Evolutionary conservation across 2,888 invertebrate genomes (phyloP).

Genomic region (Heliconius ethilla): DNA sequence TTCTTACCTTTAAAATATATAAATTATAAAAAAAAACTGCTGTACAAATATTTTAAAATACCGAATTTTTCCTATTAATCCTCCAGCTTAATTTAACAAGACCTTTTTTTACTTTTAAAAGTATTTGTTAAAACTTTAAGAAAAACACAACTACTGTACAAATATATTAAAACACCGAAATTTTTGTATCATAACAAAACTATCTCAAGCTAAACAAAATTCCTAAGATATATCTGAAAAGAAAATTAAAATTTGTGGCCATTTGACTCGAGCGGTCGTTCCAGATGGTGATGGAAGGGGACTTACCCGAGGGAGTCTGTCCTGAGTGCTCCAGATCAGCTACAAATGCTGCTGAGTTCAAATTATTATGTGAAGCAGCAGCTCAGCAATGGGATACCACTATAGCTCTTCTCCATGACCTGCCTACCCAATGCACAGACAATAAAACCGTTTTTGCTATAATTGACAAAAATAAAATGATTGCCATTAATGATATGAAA

Average conservation of each 20-base stretch:
- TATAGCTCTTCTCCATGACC: constrained; percentile 53
- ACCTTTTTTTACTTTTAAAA: not conserved
- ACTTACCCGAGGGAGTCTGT: constrained; percentile 68
- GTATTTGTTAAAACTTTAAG: not conserved
- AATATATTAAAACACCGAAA: not conserved
- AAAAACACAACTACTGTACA: not conserved
- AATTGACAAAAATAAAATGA: constrained; percentile 54
- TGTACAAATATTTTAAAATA: too few relatives aligned
- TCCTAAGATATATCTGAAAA: not conserved
- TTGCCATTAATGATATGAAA: constrained; percentile 48
- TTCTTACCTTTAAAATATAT: not conserved
- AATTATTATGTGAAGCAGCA: constrained; percentile 58
- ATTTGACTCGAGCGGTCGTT: constrained; percentile 70
- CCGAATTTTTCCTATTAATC: too few relatives aligned
- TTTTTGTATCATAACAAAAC: not conserved
- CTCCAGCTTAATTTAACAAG: not conserved
- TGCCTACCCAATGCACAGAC: constrained; percentile 48
- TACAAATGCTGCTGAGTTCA: constrained; percentile 63
- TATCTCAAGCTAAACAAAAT: not conserved
- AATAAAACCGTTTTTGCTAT: constrained; percentile 52
- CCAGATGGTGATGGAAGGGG: constrained; percentile 67
- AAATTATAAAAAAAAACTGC: too few relatives aligned
- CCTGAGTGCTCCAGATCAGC: constrained; percentile 59
- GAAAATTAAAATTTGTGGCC: constrained; percentile 51
- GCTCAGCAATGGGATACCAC: constrained; percentile 58